A percentile compares a stretch with the other conserved stretches of the same genome.
Evolutionary conservation across 1,140 invertebrate species (phyloP).

Genomic region (Drosophila yakuba): DNA sequence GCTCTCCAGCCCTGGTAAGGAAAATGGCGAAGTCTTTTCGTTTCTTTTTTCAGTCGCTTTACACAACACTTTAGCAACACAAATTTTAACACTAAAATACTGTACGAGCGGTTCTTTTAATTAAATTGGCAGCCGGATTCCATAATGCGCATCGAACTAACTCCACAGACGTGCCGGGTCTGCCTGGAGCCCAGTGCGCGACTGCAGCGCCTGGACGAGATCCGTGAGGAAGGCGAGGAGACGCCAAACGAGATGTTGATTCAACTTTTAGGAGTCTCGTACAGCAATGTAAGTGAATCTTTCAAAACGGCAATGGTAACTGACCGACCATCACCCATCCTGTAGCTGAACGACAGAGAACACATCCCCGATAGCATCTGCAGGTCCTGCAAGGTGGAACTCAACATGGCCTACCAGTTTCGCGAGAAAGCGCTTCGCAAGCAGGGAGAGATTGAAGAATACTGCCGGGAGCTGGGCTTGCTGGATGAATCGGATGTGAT

Average conservation of each 20-base stretch:
- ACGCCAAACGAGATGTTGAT: slow-evolving; percentile 78
- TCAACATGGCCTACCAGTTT: slow-evolving; percentile 80
- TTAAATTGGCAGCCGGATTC: slow-evolving; percentile 33
- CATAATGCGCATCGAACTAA: slow-evolving; percentile 66
- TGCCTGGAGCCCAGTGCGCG: slow-evolving; percentile 63
- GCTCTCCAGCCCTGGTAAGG: slow-evolving; percentile 37
- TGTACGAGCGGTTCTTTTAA: slow-evolving; percentile 63
- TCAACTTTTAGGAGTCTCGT: slow-evolving; percentile 62
- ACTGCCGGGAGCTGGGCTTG: slow-evolving; percentile 54
- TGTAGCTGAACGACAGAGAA: slow-evolving; percentile 61
- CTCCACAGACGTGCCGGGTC: slow-evolving; percentile 70
- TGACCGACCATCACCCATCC: neutral
- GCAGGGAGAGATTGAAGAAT: slow-evolving; percentile 61
- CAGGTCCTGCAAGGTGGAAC: slow-evolving; percentile 69
- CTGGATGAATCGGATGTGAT: slow-evolving; percentile 56
- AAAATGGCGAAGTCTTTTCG: slow-evolving; percentile 57
- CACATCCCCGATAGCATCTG: slow-evolving; percentile 74
- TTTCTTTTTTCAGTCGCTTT: slow-evolving; percentile 66
- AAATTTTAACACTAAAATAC: slow-evolving; percentile 79
- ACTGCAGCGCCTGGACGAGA: slow-evolving; percentile 65
- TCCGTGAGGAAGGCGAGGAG: slow-evolving; percentile 77
- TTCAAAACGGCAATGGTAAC: neutral
- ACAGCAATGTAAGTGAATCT: slow-evolving; percentile 59
- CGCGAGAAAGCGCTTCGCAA: slow-evolving; percentile 69
- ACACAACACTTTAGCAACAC: slow-evolving; percentile 72